These are phyloP conservation scores for Ericerus pela DNA, from an alignment of 1,140 invertebrate genomes.

Conservation along the genomic window DNA sequence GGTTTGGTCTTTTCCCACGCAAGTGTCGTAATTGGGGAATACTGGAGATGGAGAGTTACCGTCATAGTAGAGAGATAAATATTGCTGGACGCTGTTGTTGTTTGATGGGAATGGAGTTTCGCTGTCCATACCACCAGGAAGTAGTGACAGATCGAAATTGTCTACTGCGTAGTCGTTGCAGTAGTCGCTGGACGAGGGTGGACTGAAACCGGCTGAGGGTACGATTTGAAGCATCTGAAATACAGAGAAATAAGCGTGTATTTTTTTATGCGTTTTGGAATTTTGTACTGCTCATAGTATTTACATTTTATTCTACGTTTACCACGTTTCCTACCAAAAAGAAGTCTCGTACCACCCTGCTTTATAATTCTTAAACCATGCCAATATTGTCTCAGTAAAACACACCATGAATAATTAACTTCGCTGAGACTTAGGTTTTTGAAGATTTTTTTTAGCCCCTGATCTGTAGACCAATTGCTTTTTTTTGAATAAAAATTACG, in stretches of 20 bases:
- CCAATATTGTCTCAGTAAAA: not conserved
- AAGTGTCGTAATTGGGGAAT: slow-evolving; percentile 27
- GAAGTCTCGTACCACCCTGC: not conserved
- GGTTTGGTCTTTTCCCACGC: slow-evolving; percentile 22
- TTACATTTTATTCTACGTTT: not conserved
- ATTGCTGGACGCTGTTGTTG: slow-evolving; percentile 38
- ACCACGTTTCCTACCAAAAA: not conserved
- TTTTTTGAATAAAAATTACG: no score
- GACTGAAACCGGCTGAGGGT: slow-evolving; percentile 49
- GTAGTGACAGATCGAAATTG: slow-evolving; percentile 54
- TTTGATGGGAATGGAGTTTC: slow-evolving; percentile 31
- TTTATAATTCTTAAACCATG: not conserved
- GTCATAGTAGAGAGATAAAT: slow-evolving; percentile 32
- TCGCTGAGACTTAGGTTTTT: no score
- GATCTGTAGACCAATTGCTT: no score
- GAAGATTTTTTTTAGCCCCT: no score
- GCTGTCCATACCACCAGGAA: slow-evolving; percentile 37
- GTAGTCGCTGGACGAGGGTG: slow-evolving; percentile 45
- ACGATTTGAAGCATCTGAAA: slow-evolving; percentile 68
- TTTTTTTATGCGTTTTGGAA: not conserved
- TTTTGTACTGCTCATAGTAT: not conserved
- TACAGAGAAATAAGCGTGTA: slow-evolving; percentile 20
- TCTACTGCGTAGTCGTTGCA: slow-evolving; percentile 44
- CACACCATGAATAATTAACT: no score
- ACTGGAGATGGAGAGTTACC: slow-evolving; percentile 37